Conservation (phyloP, 2,797 vertebrate species). For the Tachyglossus aculeatus region DNA sequence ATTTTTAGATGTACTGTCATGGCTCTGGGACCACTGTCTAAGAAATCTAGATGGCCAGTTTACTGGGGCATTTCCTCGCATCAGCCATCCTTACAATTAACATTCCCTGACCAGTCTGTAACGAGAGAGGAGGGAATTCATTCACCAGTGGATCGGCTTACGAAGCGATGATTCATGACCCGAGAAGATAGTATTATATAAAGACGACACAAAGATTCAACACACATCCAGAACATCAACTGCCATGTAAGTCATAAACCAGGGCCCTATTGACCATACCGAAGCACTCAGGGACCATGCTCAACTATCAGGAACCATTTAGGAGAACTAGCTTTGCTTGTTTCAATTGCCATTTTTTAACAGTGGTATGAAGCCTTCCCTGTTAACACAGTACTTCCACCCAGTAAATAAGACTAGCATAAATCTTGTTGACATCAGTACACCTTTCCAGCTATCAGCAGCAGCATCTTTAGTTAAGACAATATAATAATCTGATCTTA, state of each 20-base stretch:
- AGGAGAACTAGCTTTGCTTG: not conserved
- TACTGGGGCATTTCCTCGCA: not conserved
- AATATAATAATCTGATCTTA: no score
- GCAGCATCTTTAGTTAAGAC: conserved; percentile 22
- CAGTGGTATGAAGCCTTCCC: conserved; percentile 7
- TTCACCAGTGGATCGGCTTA: conserved; percentile 28
- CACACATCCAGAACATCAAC: conserved; percentile 4
- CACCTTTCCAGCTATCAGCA: conserved; percentile 21
- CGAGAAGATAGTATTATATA: not conserved
- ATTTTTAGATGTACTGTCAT: not conserved
- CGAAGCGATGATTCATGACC: not conserved
- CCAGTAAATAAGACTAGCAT: conserved; percentile 16
- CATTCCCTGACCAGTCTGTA: conserved; percentile 20
- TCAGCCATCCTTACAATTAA: conserved; percentile 31
- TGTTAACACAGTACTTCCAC: conserved; percentile 12
- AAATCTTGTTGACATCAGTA: conserved; percentile 20
- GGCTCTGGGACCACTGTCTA: not conserved
- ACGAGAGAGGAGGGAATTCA: conserved; percentile 31
- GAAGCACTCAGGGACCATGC: not conserved
- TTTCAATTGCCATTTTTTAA: conserved; percentile 17
- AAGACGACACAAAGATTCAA: conserved; percentile 33
- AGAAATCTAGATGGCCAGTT: not conserved
- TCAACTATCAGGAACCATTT: not conserved
- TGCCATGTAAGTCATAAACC: conserved; percentile 31
- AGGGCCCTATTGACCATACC: conserved; percentile 12